Evolutionary conservation across 2,888 invertebrate genomes (phyloP).

Genomic region (Microdon myrmicae): DNA sequence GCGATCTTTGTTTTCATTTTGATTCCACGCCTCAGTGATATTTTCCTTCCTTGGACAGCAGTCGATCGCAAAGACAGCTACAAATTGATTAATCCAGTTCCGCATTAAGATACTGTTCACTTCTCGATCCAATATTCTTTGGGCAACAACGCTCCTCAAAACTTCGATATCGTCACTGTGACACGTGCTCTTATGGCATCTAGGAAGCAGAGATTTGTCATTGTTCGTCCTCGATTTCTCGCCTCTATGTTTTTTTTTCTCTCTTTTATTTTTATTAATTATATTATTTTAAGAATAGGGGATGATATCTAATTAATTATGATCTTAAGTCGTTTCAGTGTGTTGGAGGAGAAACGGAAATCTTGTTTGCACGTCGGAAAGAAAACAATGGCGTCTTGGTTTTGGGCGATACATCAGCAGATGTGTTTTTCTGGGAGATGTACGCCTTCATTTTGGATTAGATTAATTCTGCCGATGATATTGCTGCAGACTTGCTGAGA

Average conservation of each 20-base stretch:
- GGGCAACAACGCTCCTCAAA: constrained; percentile 10
- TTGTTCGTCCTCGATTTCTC: constrained; percentile 25
- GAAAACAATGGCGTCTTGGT: constrained; percentile 21
- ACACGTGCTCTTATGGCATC: constrained; percentile 1
- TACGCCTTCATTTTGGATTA: constrained; percentile 35
- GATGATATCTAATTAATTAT: constrained; percentile 50
- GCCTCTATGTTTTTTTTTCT: no score
- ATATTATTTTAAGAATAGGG: constrained; percentile 50
- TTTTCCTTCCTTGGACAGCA: constrained; percentile 27
- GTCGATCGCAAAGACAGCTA: constrained; percentile 22
- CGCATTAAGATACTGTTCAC: constrained; percentile 30
- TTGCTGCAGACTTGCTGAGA: no score
- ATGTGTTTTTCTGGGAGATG: constrained; percentile 36
- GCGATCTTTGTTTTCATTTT: constrained; percentile 8
- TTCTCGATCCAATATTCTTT: constrained; percentile 9
- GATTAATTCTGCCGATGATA: constrained; percentile 35
- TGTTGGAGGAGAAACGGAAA: constrained; percentile 23
- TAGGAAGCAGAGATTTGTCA: constrained; percentile 24
- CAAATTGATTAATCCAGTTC: constrained; percentile 43
- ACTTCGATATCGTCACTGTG: constrained; percentile 24
- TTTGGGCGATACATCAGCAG: constrained; percentile 28
- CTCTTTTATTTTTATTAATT: constrained; percentile 47
- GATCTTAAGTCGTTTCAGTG: constrained; percentile 45
- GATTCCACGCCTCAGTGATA: constrained; percentile 19
- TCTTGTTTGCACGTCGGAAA: constrained; percentile 24